Evolutionary conservation across 2,113 vertebrate genomes (phyloP).

Genomic region (Butastur rufipennis): DNA sequence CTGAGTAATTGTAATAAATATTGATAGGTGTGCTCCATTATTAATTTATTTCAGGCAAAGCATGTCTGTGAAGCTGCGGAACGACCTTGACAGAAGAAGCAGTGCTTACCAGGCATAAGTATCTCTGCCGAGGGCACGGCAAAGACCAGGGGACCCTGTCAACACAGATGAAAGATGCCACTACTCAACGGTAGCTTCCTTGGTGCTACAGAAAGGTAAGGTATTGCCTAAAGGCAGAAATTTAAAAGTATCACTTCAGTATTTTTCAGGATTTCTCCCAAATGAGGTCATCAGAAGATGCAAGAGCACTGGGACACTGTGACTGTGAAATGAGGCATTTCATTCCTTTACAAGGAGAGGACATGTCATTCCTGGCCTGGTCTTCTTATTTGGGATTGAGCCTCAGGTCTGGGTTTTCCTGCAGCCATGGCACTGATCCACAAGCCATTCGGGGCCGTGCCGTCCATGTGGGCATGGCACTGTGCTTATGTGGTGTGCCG

Average conservation of each 20-base stretch:
- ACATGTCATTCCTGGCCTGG: neutral
- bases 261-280: neutral
- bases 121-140: neutral
- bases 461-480: accelerated
- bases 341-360: neutral
- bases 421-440: neutral
- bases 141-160: conserved; percentile 40
- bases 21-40: conserved; percentile 43
- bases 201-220: neutral
- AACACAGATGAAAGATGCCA: neutral
- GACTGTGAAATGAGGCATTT: neutral
- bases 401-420: neutral
- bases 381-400: neutral
- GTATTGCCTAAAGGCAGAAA: neutral
- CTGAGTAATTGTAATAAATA: conserved; percentile 59
- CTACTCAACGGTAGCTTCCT: neutral
- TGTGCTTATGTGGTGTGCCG: neutral
- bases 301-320: neutral
- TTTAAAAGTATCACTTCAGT: neutral
- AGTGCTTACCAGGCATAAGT: conserved; percentile 58
- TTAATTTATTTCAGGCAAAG: conserved; percentile 50
- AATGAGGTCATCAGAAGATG: neutral
- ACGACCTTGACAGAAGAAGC: conserved; percentile 29
- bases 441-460: accelerated
- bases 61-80: neutral